Conservation (phyloP, 2,113 vertebrate genomes). For the Brachirus orientalis region DNA sequence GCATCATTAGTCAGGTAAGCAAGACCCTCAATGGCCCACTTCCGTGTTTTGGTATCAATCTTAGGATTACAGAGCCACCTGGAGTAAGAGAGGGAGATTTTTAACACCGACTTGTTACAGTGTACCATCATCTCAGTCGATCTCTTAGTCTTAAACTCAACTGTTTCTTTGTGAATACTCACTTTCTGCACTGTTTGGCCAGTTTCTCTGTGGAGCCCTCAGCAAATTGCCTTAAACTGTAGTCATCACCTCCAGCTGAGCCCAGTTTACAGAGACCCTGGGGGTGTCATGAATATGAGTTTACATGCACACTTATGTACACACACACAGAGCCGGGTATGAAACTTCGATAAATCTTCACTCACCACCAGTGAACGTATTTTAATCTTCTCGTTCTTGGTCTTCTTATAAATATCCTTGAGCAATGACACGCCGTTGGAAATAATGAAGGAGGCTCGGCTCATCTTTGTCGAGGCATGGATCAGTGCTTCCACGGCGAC, state of each 20-base stretch:
- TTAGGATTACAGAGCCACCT: constrained; percentile 93
- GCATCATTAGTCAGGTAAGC: constrained; percentile 96
- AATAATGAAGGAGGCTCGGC: constrained; percentile 94
- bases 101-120: neutral
- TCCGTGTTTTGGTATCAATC: constrained; percentile 91
- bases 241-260: constrained; percentile 96
- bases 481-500: constrained; percentile 96
- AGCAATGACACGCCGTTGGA: constrained; percentile 91
- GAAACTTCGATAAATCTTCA: neutral
- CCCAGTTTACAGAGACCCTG: constrained; percentile 98
- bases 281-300: constrained; percentile 4
- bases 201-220: constrained; percentile 98
- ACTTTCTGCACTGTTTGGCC: constrained; percentile 97
- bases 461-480: constrained; percentile 94
- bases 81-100: constrained; percentile 12
- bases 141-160: too few relatives aligned
- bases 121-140: too few relatives aligned
- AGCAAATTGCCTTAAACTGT: constrained; percentile 93
- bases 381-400: constrained; percentile 97
- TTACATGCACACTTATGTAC: neutral
- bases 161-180: constrained; percentile 57
- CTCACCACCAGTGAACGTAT: constrained; percentile 95
- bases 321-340: neutral
- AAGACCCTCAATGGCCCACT: constrained; percentile 95
- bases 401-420: constrained; percentile 98